Evolutionary conservation across 1,140 invertebrate genomes (phyloP).

Genomic region (Bombus waltoni): DNA sequence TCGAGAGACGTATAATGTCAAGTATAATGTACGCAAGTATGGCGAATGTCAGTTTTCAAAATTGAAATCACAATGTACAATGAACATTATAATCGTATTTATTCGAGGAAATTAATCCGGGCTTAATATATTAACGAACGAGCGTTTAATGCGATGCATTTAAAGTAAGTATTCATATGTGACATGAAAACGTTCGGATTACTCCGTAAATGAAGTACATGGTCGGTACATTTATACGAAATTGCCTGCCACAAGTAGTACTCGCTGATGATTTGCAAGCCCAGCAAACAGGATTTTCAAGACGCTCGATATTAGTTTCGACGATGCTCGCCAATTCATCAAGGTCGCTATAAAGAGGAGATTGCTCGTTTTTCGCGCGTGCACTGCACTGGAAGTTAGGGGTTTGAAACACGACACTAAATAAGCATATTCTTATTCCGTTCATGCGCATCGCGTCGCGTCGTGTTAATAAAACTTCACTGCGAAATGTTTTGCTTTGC

Average conservation of each 20-base stretch:
- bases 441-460: not conserved
- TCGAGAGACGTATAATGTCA: no score
- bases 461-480: conserved; percentile 31
- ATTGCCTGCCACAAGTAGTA: conserved; percentile 18
- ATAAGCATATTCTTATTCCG: conserved; percentile 57
- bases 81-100: not conserved
- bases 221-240: conserved; percentile 7
- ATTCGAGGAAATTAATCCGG: not conserved
- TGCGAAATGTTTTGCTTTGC: conserved; percentile 48
- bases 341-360: not conserved
- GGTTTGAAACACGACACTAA: conserved; percentile 57
- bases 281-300: conserved; percentile 39
- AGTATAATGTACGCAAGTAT: no score
- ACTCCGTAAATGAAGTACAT: conserved; percentile 9
- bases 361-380: conserved; percentile 29
- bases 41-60: not conserved
- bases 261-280: conserved; percentile 30
- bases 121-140: not conserved
- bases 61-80: not conserved
- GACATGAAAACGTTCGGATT: conserved; percentile 1
- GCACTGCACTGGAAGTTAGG: conserved; percentile 2
- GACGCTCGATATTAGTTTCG: conserved; percentile 30
- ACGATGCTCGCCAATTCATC: conserved; percentile 25
- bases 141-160: not conserved
- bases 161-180: conserved; percentile 2